These are phyloP conservation scores for Epinephelus fuscoguttatus DNA, from an alignment of 2,113 vertebrate genomes.

Conservation along the genomic window DNA sequence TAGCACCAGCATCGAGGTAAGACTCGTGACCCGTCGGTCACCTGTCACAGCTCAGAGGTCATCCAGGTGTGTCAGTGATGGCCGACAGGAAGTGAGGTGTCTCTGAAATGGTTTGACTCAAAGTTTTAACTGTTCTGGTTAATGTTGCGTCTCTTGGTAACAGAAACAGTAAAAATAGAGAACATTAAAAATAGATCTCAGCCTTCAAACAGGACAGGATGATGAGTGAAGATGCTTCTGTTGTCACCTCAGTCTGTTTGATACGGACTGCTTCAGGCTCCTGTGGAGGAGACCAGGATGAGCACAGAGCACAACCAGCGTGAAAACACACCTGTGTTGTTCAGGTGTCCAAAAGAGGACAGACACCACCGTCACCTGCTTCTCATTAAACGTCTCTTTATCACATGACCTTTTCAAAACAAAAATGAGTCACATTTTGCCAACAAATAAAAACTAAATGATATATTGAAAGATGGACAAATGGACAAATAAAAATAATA, in stretches of 20 bases:
- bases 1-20: constrained; percentile 93
- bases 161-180: constrained; percentile 17
- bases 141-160: neutral
- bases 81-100: neutral
- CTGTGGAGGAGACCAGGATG: neutral
- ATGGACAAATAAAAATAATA: too few relatives aligned
- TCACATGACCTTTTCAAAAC: too few relatives aligned
- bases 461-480: too few relatives aligned
- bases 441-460: too few relatives aligned
- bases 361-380: too few relatives aligned
- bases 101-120: too few relatives aligned
- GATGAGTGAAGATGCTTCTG: neutral
- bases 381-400: too few relatives aligned
- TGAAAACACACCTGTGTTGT: neutral
- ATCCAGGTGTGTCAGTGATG: neutral
- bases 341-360: too few relatives aligned
- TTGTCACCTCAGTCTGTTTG: neutral
- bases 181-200: constrained; percentile 26
- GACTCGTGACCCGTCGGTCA: neutral
- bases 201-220: neutral
- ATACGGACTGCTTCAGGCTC: neutral
- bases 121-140: neutral
- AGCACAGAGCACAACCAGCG: too few relatives aligned
- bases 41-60: neutral
- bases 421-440: too few relatives aligned